These are phyloP conservation scores for Xiphorhynchus erythropygius DNA, from an alignment of 2,797 vertebrate species.

Conservation along the genomic window DNA sequence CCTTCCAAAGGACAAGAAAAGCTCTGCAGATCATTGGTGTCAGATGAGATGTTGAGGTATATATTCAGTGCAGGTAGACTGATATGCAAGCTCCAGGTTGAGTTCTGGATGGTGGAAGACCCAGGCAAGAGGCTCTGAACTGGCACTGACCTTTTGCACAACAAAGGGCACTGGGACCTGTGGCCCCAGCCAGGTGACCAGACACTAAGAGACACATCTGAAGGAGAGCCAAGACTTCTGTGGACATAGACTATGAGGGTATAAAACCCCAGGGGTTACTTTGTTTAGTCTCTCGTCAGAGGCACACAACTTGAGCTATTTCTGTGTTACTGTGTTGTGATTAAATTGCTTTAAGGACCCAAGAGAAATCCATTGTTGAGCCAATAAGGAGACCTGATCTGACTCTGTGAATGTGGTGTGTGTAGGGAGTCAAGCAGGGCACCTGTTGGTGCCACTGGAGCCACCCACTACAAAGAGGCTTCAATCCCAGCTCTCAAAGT, in stretches of 20 bases:
- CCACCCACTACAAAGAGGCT: background rate
- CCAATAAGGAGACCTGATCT: background rate
- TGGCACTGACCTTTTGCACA: background rate
- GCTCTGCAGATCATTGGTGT: background rate
- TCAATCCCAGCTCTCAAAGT: background rate
- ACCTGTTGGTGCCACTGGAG: background rate
- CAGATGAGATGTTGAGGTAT: background rate
- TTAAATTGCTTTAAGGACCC: background rate
- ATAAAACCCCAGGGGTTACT: background rate
- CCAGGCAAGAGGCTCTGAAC: background rate
- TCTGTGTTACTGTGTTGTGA: background rate
- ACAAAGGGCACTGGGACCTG: background rate
- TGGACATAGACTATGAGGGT: background rate
- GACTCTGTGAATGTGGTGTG: background rate
- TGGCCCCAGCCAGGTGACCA: fast-evolving
- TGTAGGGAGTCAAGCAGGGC: background rate
- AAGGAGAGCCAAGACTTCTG: background rate
- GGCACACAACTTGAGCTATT: background rate
- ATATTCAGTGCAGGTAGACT: background rate
- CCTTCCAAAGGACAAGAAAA: background rate
- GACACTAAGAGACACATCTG: background rate
- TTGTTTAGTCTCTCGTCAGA: background rate
- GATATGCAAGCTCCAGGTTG: background rate
- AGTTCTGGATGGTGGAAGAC: background rate
- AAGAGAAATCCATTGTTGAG: background rate